Base-by-base conservation (phyloP, 2,113 vertebrate genomes). In the Ariopsis seemanni region DNA sequence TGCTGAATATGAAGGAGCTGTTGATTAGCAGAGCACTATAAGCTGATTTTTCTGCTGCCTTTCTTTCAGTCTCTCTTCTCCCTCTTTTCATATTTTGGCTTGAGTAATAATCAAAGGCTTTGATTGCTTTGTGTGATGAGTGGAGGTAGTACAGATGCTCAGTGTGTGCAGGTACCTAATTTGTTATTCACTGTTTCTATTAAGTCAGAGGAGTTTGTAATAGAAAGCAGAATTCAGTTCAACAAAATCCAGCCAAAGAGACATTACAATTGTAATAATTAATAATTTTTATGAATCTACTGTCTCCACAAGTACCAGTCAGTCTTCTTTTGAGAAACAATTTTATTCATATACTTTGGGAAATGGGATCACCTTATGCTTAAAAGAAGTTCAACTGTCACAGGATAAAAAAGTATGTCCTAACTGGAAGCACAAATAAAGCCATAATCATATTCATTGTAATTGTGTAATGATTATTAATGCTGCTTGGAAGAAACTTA, bases 161-260 rank as follows among this genome's bases (percentile, higher is more conserved):
- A 78, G 87, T 83, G 89, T 86, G 18, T 52, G 57, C 91, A 93
- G 90, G 92, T 92, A 93, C 87, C 92, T 94, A 94, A 94, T 94
- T 93, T 90, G 90, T 93, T 93, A 93, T 93, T 91, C 89, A 90
- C 92, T 91, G 71, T 90, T 92, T 93, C 91, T 92, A 91, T 94
- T 93, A 6, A 88, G 80, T 84, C 89, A 92, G 91, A 93, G 86
- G 90, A 92, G 90, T 89, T 83, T 17, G 90, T 89, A 91, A 89
- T 85, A 90, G 89, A 92, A 86, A n/a, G 85, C 80, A 82, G 88
- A 90, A 93, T 94, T 93, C 89, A 92, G 93, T 93, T 42, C 22
- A 60, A n/a, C 15, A 94, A 93, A 91, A 14, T 17, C 65, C 27
- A 89, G 90, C 84, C 89, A 91, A 88, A 77, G 62, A 93, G 91